A percentile compares a stretch with the other conserved stretches of the same genome.
phyloP scores from a whole-genome alignment of 2,797 vertebrate genomes.

The Austrolebias charrua region DNA sequence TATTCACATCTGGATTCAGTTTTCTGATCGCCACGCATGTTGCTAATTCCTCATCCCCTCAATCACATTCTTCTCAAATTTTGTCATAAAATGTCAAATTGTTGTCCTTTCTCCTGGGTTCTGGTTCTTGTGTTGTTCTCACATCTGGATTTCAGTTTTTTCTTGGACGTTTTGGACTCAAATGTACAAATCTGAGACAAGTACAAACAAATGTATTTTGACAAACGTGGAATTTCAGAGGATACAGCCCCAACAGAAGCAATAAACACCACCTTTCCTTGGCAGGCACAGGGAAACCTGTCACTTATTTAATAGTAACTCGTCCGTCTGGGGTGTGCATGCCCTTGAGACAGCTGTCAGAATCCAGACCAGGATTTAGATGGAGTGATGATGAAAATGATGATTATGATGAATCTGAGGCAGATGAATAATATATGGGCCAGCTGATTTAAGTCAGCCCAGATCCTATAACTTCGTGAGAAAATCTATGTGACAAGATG shows the following conservation, averaged over 20 bases:
- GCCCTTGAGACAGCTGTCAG: conserved; percentile 67
- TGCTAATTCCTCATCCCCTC: no score
- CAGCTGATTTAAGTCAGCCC: conserved; percentile 69
- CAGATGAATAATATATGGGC: conserved; percentile 80
- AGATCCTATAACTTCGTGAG: conserved; percentile 67
- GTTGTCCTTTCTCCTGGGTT: no score
- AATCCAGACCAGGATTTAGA: conserved; percentile 46
- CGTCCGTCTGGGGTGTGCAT: conserved; percentile 45
- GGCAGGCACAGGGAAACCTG: conserved; percentile 30
- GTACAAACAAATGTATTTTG: conserved; percentile 1
- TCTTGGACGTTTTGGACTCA: background rate
- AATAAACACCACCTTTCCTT: conserved; percentile 22
- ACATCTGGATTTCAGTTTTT: no score
- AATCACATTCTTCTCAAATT: no score
- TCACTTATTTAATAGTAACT: conserved; percentile 40
- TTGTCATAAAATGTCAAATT: no score
- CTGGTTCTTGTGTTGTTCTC: no score
- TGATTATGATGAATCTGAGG: conserved; percentile 64
- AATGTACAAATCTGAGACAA: background rate
- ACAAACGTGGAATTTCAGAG: conserved; percentile 6
- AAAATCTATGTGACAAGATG: conserved; percentile 36
- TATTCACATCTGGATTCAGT: no score
- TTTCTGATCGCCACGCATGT: no score
- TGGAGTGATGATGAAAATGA: conserved; percentile 40
- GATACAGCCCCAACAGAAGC: conserved; percentile 22